Base-by-base conservation (phyloP, 2,797 vertebrate species). In the Mormyrops boulengeri region DNA sequence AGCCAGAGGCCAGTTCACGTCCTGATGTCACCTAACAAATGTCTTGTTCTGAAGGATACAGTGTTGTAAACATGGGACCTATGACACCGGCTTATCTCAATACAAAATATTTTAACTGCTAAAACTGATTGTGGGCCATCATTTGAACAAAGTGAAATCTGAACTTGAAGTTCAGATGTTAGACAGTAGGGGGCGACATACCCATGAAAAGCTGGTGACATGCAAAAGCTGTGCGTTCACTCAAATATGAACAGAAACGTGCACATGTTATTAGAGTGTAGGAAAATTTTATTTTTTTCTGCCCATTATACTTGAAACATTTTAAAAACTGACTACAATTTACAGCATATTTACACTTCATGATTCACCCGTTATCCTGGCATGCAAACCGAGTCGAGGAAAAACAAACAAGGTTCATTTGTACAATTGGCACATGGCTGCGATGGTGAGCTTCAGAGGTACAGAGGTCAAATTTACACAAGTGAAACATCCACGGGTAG, bases 271-370 rank as follows among this genome's bases (percentile, higher is more conserved):
- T 2, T 52, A 52, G 38, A 50, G 87, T 47, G 49, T 41, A 22
- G 38, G 41, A 77, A 88, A 88, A 22, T 1, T 66, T 17, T 47
- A 11, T 38, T 88, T 73, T 73, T 50, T 69, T 4, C 8, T 19
- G 11, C 44, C 26, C 44, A 34, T 88, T 30, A 73, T 41, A 66
- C 26, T 73, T 14, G n/a, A 49, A 73, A 88, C 62, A 22, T 88
- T 88, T 88, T 53, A 50, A 50, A 86, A 86, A 86, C 84, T n/a
- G 84, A 38, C 57, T 87, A 88, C 87, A 77, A 88, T 88, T 52
- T 50, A 88, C 47, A 88, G 12, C 26, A 9, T 69, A 88, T 88
- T 73, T 77, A 86, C 84, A 86, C 8, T 50, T 30, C 49, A 11
- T 88, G 44, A 50, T 34, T 77, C 44, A 41, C 7, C 44, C 19